A percentile compares a stretch with the other conserved stretches of the same genome.
phyloP scores from a whole-genome alignment of 2,113 vertebrate genomes.

The Cololabis saira region DNA sequence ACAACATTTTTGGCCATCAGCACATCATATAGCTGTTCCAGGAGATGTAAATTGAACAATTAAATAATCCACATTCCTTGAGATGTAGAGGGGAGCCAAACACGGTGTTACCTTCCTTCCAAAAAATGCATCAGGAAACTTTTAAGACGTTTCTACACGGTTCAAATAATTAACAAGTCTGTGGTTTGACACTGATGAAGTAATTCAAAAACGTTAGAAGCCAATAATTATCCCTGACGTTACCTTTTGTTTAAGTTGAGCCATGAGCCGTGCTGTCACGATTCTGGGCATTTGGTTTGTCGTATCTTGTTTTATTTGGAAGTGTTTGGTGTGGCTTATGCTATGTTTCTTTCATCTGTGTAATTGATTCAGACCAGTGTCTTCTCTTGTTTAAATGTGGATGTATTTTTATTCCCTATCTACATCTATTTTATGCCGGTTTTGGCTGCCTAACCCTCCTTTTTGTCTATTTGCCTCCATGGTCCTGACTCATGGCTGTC shows the following conservation, averaged over 20 bases:
- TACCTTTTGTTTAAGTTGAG: neutral
- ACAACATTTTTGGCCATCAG: conserved; percentile 23
- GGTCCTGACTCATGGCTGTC: no score
- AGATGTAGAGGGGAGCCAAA: conserved; percentile 24
- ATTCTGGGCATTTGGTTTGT: neutral
- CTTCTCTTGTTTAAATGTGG: no score
- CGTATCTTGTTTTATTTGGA: neutral
- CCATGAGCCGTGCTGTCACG: neutral
- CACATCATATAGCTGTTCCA: conserved; percentile 6
- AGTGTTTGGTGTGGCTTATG: no score
- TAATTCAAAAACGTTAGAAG: conserved; percentile 25
- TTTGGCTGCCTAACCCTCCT: no score
- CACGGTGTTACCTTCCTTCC: conserved; percentile 31
- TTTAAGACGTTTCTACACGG: conserved; percentile 31
- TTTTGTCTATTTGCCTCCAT: no score
- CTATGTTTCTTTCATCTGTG: no score
- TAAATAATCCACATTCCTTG: conserved; percentile 11
- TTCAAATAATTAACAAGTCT: conserved; percentile 25
- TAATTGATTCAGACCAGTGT: no score
- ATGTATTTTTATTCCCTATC: no score
- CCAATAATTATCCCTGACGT: no score
- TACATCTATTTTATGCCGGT: no score
- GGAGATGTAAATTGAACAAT: neutral
- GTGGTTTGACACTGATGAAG: conserved; percentile 5
- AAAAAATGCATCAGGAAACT: conserved; percentile 40